Conservation (phyloP, 2,113 vertebrate species). For the Syrmaticus mikado region DNA sequence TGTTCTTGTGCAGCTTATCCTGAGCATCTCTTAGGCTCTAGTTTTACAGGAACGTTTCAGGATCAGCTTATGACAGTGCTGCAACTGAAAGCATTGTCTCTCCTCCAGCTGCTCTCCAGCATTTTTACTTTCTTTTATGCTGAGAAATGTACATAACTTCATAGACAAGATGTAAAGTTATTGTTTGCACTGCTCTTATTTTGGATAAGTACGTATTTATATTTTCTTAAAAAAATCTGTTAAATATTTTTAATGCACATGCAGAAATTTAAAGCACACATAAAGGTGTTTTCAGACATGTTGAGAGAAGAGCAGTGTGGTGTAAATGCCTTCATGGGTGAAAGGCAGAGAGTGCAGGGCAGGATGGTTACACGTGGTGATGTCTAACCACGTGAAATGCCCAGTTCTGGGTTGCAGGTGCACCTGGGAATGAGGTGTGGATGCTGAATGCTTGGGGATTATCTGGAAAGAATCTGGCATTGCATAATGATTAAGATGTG, state of each 20-base stretch:
- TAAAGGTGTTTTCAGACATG: background rate
- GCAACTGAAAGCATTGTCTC: background rate
- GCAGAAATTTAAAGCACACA: background rate
- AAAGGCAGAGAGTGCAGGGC: background rate
- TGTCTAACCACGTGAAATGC: background rate
- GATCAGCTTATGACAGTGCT: background rate
- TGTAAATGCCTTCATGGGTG: background rate
- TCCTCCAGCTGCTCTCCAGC: background rate
- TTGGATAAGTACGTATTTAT: background rate
- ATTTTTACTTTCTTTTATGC: background rate
- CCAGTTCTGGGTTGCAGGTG: background rate
- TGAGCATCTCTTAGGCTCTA: background rate
- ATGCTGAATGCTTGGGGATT: background rate
- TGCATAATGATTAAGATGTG: background rate
- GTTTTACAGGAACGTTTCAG: conserved; percentile 11
- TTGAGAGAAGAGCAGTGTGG: background rate
- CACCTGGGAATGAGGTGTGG: background rate
- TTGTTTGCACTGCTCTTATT: background rate
- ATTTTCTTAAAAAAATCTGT: background rate
- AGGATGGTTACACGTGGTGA: background rate
- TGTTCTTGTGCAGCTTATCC: background rate
- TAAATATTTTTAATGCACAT: background rate
- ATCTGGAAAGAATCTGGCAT: background rate
- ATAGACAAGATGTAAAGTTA: background rate
- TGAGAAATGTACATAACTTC: background rate